A percentile compares a stretch with the other conserved stretches of the same genome.
Conservation (phyloP, 2,113 vertebrate genomes). For the Eulemur macaco region DNA sequence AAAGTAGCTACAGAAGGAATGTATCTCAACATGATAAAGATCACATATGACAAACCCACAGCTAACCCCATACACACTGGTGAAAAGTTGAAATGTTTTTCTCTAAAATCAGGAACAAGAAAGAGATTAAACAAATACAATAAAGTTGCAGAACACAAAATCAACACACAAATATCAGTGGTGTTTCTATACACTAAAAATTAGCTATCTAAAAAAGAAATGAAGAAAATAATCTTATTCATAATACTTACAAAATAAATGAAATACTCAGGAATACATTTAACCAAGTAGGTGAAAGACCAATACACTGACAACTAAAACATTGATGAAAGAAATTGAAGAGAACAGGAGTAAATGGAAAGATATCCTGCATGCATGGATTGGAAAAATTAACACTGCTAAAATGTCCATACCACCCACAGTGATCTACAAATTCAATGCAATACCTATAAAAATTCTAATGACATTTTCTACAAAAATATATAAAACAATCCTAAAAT, state of each 20-base stretch:
- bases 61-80: too few relatives aligned
- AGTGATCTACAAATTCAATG: neutral
- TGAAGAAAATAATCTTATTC: neutral
- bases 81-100: too few relatives aligned
- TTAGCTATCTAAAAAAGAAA: neutral
- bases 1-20: too few relatives aligned
- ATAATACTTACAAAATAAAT: neutral
- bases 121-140: neutral
- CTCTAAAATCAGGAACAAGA: too few relatives aligned
- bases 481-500: neutral
- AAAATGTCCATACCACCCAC: neutral
- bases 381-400: neutral
- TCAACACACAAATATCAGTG: neutral
- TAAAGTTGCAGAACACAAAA: neutral
- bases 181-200: neutral
- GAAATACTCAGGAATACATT: neutral
- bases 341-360: neutral
- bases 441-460: neutral
- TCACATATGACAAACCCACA: too few relatives aligned
- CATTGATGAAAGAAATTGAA: neutral
- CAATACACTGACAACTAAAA: neutral
- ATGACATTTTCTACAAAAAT: neutral
- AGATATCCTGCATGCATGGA: neutral
- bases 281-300: neutral
- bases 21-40: too few relatives aligned